These are phyloP conservation scores for Phyllotis vaccarum DNA, from an alignment of 2,797 vertebrate species.

Conservation along the genomic window DNA sequence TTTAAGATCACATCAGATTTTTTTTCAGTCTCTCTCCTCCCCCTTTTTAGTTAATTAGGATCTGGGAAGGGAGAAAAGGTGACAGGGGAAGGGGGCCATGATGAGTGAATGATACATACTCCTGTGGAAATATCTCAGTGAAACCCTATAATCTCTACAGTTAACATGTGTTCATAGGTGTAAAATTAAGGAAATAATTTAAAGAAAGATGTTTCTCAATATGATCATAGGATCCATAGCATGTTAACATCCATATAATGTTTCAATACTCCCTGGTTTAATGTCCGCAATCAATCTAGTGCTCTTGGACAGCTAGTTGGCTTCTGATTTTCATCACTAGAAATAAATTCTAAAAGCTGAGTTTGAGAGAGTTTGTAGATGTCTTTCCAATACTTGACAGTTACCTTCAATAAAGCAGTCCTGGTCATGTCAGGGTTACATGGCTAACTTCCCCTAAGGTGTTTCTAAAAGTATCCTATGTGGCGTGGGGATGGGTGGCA, in stretches of 20 bases:
- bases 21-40: not conserved
- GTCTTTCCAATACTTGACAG: not conserved
- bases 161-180: not conserved
- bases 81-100: not conserved
- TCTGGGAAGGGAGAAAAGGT: not conserved
- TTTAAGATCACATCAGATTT: not conserved
- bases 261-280: not conserved
- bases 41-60: not conserved
- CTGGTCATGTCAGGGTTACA: not conserved
- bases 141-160: not conserved
- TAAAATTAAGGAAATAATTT: not conserved
- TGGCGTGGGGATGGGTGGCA: too few relatives aligned
- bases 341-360: conserved; percentile 34
- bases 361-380: conserved; percentile 16
- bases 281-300: not conserved
- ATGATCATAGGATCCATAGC: not conserved
- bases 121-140: too few relatives aligned
- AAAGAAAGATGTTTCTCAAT: not conserved
- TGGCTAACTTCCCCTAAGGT: conserved; percentile 42
- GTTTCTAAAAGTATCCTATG: not conserved
- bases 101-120: not conserved
- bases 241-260: not conserved
- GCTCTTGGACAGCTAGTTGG: not conserved
- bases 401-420: conserved; percentile 23
- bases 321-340: conserved; percentile 14